Evolutionary conservation across 2,888 invertebrate species (phyloP), one percentile per base, ranked within the genome.

Genomic region (Prenolepis imparis): DNA sequence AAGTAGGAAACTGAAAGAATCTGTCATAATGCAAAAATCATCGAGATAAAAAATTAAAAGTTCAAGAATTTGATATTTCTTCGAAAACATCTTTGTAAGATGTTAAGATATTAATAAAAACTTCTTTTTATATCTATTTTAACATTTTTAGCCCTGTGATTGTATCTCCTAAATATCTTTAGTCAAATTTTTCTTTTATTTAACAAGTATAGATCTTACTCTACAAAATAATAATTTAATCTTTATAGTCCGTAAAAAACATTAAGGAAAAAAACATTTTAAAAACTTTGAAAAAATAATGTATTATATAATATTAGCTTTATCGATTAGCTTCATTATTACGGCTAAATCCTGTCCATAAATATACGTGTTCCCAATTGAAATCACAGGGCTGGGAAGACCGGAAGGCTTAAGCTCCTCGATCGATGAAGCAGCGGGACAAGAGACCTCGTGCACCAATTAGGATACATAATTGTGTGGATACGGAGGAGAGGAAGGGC

Each of bases 381-480:
- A 77, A 80, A 74, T 28, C 28, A 61, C 32, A 36, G 8, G 12
- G 59, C 21, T 9, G n/a, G 44, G 32, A 44, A 73, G 8, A 44
- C 32, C 67, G 67, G 67, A 67, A 48, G 67, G 11, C 18, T 73
- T 57, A 21, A 73, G n/a, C 44, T 36, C 5, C 28, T 28, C 52
- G 78, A 74, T 80, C 78, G 78, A 80, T 80, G 59, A 59, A 44
- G 44, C 74, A 59, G 32, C 32, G 59, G 21, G 24, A 44, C 72
- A 48, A 44, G 78, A 80, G 75, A 80, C 18, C 75, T 74, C 74
- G 59, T 44, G 78, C 73, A 44, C 78, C 78, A 80, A 80, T 80
- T 80, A 80, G 78, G 78, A 59, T 80, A 78, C 78, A 78, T 78
- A 80, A 80, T 78, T 64, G 74, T 21, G 74, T 59, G 44, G 59